Base-by-base conservation (phyloP, 2,113 vertebrate genomes). In the Corythornis vintsioides region DNA sequence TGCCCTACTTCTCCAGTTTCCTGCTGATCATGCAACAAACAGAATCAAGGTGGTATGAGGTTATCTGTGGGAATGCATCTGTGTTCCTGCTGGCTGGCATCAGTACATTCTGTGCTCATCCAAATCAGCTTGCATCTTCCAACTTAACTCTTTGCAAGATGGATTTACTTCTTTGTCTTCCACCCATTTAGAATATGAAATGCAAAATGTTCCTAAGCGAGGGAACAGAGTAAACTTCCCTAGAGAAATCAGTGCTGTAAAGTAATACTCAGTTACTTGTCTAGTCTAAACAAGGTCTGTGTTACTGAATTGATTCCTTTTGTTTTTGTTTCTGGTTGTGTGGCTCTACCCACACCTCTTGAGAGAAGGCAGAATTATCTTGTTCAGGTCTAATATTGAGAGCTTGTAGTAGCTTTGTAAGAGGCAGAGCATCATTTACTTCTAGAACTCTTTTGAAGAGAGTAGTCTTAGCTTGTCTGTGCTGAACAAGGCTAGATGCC, bases 1-100 rank as follows among this genome's bases (percentile, higher is more conserved):
- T 96, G 90, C 73, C 93, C 83, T 92, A 73, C 24, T 95, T 94
- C 88, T 96, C 86, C 79, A 81, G 70, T 95, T 90, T 76, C 86
- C 67, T 84, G 89, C 92, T 95, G 88, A 84, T 88, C 15, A 5
- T 94, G 75, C 88, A 95, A 61, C 73, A 96, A 89, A 69, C 89
- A 80, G 88, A 92, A 10, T 45, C 55, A 67, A 94, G 91, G 95
- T 96, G 86, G 33, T 77, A 31, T 31, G 89, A 95, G 92, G 89
- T 96, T 94, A 93, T 92, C 87, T 96, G 22, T 70, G 59, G 78
- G 81, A 94, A 75, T 83, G 43, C 3, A 28, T 45, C 17, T 83
- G 29, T 78, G 83, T 83, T 88, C 70, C 64, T 89, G 57, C 69
- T 88, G 73, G n/a, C 71, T 86, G 78, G 42, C 75, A 69, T 61